phyloP scores from a whole-genome alignment of 1,140 invertebrate species.

The Eufriesea mexicana region DNA sequence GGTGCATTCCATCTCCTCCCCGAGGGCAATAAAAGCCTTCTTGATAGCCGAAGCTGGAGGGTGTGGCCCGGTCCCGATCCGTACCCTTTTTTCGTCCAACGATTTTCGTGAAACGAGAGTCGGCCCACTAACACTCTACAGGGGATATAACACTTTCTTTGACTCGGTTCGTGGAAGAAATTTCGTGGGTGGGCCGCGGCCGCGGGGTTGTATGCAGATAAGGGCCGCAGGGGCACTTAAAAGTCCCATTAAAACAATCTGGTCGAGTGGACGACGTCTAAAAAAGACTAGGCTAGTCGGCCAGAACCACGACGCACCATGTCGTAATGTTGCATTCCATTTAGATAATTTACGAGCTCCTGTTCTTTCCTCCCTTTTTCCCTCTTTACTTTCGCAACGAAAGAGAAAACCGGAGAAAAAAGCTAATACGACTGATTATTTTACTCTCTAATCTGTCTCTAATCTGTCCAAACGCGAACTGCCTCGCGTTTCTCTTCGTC shows the following conservation, averaged over 20 bases:
- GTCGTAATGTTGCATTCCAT: slow-evolving; percentile 33
- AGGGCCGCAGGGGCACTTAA: slow-evolving; percentile 62
- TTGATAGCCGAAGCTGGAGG: slow-evolving; percentile 20
- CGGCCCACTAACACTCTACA: slow-evolving; percentile 14
- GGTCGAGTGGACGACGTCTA: slow-evolving; percentile 47
- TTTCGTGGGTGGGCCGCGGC: slow-evolving; percentile 61
- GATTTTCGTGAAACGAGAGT: slow-evolving; percentile 48
- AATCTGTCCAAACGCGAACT: too few relatives aligned
- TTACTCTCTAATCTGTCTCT: too few relatives aligned
- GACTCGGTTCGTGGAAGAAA: slow-evolving; percentile 53
- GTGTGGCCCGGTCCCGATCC: slow-evolving; percentile 18
- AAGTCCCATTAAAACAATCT: slow-evolving; percentile 69
- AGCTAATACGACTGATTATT: too few relatives aligned
- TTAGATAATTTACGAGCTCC: slow-evolving; percentile 56
- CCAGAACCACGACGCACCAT: slow-evolving; percentile 6
- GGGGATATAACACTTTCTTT: slow-evolving; percentile 48
- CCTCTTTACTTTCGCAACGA: neutral
- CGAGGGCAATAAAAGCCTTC: neutral
- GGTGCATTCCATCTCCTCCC: too few relatives aligned
- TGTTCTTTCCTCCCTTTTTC: neutral
- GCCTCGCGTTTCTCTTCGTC: too few relatives aligned
- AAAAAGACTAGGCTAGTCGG: slow-evolving; percentile 51
- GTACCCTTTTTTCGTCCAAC: neutral
- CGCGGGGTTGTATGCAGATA: slow-evolving; percentile 61
- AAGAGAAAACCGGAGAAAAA: neutral